These are phyloP conservation scores for Apamea crenata DNA, from an alignment of 2,888 invertebrate genomes.

Conservation along the genomic window DNA sequence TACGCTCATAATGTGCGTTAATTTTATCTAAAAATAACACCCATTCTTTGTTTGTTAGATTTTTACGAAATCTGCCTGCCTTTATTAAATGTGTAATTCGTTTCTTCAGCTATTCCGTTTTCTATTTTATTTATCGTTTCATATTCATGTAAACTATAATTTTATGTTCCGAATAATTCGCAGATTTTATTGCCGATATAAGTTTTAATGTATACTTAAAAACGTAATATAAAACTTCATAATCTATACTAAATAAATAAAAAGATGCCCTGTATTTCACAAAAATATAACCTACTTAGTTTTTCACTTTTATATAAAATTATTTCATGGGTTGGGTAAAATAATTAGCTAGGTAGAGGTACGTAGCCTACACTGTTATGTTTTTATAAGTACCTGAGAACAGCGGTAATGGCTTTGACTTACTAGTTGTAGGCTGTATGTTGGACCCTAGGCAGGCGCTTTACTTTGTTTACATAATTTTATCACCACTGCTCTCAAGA, in stretches of 20 bases:
- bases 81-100: slow-evolving; percentile 76
- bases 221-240: slow-evolving; percentile 61
- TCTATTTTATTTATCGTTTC: slow-evolving; percentile 69
- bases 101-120: slow-evolving; percentile 65
- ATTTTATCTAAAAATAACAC: slow-evolving; percentile 89
- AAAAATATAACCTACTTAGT: slow-evolving; percentile 25
- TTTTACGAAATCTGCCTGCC: slow-evolving; percentile 87
- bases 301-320: slow-evolving; percentile 37
- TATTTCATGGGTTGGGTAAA: slow-evolving; percentile 23
- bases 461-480: no score
- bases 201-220: slow-evolving; percentile 67
- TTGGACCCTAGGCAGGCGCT: no score
- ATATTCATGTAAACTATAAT: slow-evolving; percentile 65
- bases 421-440: no score
- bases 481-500: no score
- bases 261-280: slow-evolving; percentile 4
- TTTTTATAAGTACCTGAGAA: not conserved
- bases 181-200: slow-evolving; percentile 65
- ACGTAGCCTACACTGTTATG: not conserved
- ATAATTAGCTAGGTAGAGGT: not conserved
- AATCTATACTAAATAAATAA: slow-evolving; percentile 50
- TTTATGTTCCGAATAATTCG: slow-evolving; percentile 63
- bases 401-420: no score
- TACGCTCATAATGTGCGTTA: slow-evolving; percentile 88
- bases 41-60: slow-evolving; percentile 88